Evolutionary conservation across 35 echinoderm and acorn worm genomes (phyloP).

Genomic region (Anneissia japonica): DNA sequence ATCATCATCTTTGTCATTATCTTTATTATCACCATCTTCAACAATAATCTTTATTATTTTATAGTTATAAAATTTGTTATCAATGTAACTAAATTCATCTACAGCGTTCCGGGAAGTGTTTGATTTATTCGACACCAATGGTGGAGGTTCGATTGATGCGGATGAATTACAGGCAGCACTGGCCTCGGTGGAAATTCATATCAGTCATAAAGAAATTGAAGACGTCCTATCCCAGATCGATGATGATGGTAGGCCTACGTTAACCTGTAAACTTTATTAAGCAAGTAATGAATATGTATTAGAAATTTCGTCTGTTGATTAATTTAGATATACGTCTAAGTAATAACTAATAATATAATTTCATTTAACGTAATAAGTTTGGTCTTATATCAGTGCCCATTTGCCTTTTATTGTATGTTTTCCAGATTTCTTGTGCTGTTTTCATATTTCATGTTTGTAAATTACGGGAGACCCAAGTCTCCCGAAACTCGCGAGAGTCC

Average conservation of each 20-base stretch:
- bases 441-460: neutral
- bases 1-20: too few species aligned
- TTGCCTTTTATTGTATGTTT: neutral
- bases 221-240: constrained; percentile 74
- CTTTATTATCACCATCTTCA: too few species aligned
- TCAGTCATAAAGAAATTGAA: constrained; percentile 69
- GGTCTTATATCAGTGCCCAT: too few species aligned
- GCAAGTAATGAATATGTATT: too few species aligned
- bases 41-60: neutral
- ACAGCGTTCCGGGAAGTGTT: constrained; percentile 94
- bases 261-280: too few species aligned
- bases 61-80: neutral
- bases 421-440: neutral
- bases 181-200: constrained; percentile 65
- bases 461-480: neutral
- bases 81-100: neutral
- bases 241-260: constrained; percentile 93
- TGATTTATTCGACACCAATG: constrained; percentile 97
- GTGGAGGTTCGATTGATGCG: constrained; percentile 81
- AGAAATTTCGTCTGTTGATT: too few species aligned
- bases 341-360: too few species aligned
- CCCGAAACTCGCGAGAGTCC: too few species aligned
- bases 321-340: too few species aligned
- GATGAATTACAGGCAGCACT: constrained; percentile 58
- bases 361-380: too few species aligned